phyloP scores from a whole-genome alignment of 2,888 invertebrate species.

The Epiblema foenella region DNA sequence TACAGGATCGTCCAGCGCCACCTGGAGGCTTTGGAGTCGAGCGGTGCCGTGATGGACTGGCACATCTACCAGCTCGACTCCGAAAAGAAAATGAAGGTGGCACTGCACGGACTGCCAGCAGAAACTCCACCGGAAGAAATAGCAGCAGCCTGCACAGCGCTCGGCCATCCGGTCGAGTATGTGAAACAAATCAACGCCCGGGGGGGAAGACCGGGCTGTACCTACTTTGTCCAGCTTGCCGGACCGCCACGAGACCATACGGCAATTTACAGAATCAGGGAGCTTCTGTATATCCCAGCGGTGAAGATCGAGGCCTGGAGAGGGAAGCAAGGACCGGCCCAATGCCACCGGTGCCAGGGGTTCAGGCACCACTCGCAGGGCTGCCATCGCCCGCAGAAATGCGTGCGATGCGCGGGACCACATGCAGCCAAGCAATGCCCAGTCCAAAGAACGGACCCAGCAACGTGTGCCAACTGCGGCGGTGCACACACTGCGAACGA shows the following conservation, averaged over 20 bases:
- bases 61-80: neutral
- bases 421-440: neutral
- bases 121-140: neutral
- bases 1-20: neutral
- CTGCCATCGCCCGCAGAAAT: slow-evolving; percentile 7
- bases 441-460: neutral
- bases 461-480: neutral
- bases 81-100: neutral
- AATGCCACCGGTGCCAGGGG: slow-evolving; percentile 17
- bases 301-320: slow-evolving; percentile 2
- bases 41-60: neutral
- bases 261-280: neutral
- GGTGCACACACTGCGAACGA: slow-evolving; percentile 8
- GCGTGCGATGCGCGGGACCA: slow-evolving; percentile 6
- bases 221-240: slow-evolving; percentile 4
- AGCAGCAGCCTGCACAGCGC: neutral
- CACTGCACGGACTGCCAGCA: neutral
- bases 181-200: neutral
- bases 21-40: neutral
- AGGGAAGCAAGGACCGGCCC: neutral
- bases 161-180: neutral
- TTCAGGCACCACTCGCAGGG: slow-evolving; percentile 11
- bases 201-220: neutral
- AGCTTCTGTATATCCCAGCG: neutral
- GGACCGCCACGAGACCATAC: neutral